These are phyloP conservation scores for Malaclemys terrapin DNA, from an alignment of 2,113 vertebrate genomes.

Conservation along the genomic window DNA sequence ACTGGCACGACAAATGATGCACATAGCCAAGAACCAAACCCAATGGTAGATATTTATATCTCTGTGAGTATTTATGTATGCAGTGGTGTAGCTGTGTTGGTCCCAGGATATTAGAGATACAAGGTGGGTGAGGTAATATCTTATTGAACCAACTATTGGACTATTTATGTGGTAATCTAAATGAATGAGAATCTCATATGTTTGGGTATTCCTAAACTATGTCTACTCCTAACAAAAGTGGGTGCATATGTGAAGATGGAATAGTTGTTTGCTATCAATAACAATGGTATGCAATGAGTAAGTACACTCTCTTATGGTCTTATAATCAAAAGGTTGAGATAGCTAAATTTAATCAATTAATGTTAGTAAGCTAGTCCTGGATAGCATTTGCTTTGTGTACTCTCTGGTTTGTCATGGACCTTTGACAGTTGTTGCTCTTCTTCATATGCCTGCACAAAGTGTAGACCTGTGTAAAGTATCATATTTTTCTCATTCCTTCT, in stretches of 20 bases:
- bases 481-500: not conserved
- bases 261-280: not conserved
- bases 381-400: not conserved
- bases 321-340: not conserved
- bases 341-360: not conserved
- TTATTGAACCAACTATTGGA: not conserved
- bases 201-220: not conserved
- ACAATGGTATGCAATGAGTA: not conserved
- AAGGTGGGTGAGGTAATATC: not conserved
- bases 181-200: not conserved
- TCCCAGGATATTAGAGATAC: not conserved
- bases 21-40: constrained; percentile 26
- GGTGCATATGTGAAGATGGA: not conserved
- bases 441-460: not conserved
- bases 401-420: not conserved
- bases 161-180: not conserved
- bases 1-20: constrained; percentile 15
- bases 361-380: not conserved
- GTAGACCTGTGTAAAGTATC: not conserved
- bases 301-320: not conserved
- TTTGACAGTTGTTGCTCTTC: not conserved
- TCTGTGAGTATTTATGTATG: not conserved
- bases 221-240: not conserved
- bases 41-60: not conserved
- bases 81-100: not conserved